Percentiles rank a stretch among this genome's conserved stretches.
These are phyloP conservation scores for Camelus bactrianus DNA, from an alignment of 2,113 vertebrate species.

Conservation along the genomic window DNA sequence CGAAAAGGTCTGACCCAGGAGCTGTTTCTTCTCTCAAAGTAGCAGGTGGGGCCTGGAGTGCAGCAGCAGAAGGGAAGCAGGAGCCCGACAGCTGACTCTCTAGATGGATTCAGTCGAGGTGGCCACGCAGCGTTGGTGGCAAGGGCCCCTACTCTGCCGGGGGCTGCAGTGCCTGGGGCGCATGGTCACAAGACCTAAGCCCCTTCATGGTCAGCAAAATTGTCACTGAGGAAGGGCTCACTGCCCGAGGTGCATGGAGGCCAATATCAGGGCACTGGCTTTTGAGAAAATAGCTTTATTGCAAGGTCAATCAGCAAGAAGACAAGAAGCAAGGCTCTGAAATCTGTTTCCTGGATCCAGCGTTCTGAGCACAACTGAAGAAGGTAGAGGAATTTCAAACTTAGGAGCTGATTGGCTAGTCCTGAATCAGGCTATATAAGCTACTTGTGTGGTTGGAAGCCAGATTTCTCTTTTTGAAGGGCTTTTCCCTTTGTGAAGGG, in stretches of 20 bases:
- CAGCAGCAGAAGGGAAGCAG: accelerated
- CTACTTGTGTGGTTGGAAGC: neutral
- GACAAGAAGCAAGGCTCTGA: neutral
- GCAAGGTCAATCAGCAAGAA: neutral
- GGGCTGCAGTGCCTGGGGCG: neutral
- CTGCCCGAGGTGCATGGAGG: neutral
- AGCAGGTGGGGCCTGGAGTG: neutral
- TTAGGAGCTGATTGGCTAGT: neutral
- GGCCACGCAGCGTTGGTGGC: accelerated
- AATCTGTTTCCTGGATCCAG: neutral
- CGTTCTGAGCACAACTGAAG: neutral
- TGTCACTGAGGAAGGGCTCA: neutral
- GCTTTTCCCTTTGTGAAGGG: neutral
- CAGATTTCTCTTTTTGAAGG: neutral
- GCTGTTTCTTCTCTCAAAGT: neutral
- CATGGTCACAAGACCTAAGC: neutral
- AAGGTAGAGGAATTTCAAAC: neutral
- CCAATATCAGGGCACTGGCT: neutral
- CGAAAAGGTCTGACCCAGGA: neutral
- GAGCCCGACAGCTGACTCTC: neutral
- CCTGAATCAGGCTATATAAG: neutral
- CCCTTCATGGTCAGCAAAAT: neutral
- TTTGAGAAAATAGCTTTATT: neutral
- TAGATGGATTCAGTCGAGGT: neutral
- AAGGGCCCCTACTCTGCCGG: accelerated